Conservation (phyloP, 2,113 vertebrate genomes). For the Actenoides lindsayi region DNA sequence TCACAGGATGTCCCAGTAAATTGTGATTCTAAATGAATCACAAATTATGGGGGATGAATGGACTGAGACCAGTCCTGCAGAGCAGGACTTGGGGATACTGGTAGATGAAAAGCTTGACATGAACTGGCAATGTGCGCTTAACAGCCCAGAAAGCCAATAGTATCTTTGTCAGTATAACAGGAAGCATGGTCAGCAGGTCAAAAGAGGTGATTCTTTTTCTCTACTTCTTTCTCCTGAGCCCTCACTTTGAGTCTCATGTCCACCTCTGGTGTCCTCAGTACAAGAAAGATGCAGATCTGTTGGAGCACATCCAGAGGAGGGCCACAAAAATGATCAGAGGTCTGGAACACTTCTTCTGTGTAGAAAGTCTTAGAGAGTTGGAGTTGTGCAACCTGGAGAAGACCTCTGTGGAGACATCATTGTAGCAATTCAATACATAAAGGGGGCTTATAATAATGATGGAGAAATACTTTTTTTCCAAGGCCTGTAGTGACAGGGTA, state of each 20-base stretch:
- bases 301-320: not conserved
- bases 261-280: not conserved
- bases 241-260: not conserved
- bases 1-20: not conserved
- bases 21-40: not conserved
- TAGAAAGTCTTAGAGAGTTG: not conserved
- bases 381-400: not conserved
- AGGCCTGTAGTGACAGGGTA: too few species aligned
- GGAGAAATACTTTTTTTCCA: too few species aligned
- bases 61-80: not conserved
- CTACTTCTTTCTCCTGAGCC: rapidly evolving
- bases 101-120: not conserved
- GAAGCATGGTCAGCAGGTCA: not conserved
- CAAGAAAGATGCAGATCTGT: not conserved
- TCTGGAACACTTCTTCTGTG: not conserved
- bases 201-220: not conserved
- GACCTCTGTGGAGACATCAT: not conserved
- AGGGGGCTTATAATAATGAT: too few species aligned
- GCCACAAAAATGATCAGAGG: not conserved
- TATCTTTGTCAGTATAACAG: not conserved
- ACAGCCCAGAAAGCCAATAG: not conserved
- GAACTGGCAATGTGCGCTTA: not conserved
- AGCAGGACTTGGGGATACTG: not conserved
- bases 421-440: too few species aligned
- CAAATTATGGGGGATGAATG: not conserved